These are phyloP conservation scores for Pelodiscus sinensis DNA, from an alignment of 2,113 vertebrate species.

Conservation along the genomic window DNA sequence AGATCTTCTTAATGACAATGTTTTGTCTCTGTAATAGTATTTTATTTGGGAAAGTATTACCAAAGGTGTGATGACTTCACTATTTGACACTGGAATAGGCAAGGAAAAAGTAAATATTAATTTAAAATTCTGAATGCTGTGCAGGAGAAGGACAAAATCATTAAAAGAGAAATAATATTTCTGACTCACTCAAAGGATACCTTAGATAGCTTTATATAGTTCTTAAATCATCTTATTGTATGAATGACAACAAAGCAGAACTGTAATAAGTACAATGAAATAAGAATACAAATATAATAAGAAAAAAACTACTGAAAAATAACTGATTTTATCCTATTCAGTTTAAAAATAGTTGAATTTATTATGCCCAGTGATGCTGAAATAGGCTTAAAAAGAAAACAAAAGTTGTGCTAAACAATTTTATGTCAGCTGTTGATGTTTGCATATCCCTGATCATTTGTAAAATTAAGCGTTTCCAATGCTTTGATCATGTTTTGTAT, in stretches of 20 bases:
- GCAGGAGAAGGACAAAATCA: not conserved
- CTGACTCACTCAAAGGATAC: not conserved
- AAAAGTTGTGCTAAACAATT: not conserved
- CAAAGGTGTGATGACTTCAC: not conserved
- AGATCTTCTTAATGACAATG: not conserved
- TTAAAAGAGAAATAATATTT: not conserved
- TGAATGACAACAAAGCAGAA: too few species aligned
- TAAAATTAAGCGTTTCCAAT: accelerated
- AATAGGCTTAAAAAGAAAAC: accelerated
- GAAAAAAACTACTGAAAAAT: not conserved
- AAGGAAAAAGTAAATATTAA: not conserved
- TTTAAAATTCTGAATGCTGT: not conserved
- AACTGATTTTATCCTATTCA: not conserved
- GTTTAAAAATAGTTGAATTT: accelerated
- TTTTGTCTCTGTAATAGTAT: not conserved
- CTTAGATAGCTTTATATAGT: not conserved
- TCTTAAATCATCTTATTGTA: too few species aligned
- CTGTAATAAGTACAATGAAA: too few species aligned
- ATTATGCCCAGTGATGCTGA: not conserved
- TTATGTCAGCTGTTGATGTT: not conserved
- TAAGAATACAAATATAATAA: not conserved
- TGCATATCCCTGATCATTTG: not conserved
- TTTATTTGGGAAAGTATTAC: not conserved
- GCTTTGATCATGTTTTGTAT: not conserved
- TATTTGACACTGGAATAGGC: not conserved